Evolutionary conservation across 2,888 invertebrate genomes (phyloP).

Genomic region (Acronicta alni): DNA sequence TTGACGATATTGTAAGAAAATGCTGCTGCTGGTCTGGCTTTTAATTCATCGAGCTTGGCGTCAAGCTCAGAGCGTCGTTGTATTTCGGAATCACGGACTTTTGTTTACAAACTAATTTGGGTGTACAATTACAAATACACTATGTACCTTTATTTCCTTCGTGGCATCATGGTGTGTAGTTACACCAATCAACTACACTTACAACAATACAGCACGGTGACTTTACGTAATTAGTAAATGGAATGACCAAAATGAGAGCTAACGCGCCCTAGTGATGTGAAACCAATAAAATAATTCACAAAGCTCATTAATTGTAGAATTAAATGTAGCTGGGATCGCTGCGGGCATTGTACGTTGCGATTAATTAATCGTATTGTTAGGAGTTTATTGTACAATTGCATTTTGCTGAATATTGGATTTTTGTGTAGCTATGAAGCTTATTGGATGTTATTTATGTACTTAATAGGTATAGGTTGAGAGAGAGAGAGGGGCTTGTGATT

Average conservation of each 20-base stretch:
- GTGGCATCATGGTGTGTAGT: too few species aligned
- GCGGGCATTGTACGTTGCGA: conserved; percentile 12
- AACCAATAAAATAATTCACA: conserved; percentile 37
- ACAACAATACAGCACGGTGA: neutral
- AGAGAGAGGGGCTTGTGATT: neutral
- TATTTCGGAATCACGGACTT: too few species aligned
- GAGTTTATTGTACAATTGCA: conserved; percentile 21
- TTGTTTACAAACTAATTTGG: too few species aligned
- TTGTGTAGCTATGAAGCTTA: neutral
- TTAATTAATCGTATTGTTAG: conserved; percentile 41
- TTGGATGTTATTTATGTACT: neutral
- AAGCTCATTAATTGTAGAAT: conserved; percentile 36
- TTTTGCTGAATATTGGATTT: conserved; percentile 15
- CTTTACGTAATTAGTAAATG: conserved; percentile 36
- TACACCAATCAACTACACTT: neutral
- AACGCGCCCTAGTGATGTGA: conserved; percentile 28
- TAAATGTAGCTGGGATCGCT: conserved; percentile 30
- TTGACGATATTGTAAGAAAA: too few species aligned
- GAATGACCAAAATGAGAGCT: conserved; percentile 20
- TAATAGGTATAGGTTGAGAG: too few species aligned
- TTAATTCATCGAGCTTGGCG: too few species aligned
- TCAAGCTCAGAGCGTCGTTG: too few species aligned
- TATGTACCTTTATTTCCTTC: too few species aligned
- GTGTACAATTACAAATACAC: too few species aligned
- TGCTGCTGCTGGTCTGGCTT: too few species aligned